phyloP scores from a whole-genome alignment of 2,888 invertebrate genomes.

The Leistus spinibarbis region DNA sequence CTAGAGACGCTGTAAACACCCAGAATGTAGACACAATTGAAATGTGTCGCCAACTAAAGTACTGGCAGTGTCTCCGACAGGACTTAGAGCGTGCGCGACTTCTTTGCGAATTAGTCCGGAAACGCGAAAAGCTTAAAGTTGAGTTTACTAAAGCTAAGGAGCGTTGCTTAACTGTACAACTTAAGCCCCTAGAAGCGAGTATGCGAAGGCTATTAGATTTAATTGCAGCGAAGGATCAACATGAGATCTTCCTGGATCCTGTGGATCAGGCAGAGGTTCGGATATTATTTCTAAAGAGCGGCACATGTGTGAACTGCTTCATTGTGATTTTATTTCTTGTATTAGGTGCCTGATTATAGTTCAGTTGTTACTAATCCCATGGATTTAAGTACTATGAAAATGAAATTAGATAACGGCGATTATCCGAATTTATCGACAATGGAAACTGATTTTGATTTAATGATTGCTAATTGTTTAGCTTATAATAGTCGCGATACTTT shows the following conservation, averaged over 20 bases:
- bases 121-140: conserved; percentile 93
- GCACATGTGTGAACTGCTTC: conserved; percentile 45
- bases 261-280: conserved; percentile 81
- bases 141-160: conserved; percentile 82
- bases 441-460: conserved; percentile 90
- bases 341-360: conserved; percentile 85
- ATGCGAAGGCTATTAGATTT: conserved; percentile 77
- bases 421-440: conserved; percentile 79
- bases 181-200: conserved; percentile 82
- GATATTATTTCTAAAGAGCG: conserved; percentile 45
- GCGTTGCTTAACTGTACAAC: conserved; percentile 77
- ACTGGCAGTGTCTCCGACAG: conserved; percentile 92
- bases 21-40: conserved; percentile 66
- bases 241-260: conserved; percentile 90
- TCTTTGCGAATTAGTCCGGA: conserved; percentile 92
- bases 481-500: conserved; percentile 96
- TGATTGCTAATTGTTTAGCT: conserved; percentile 93
- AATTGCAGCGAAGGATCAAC: conserved; percentile 78
- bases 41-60: conserved; percentile 84
- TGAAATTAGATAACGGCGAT: conserved; percentile 70
- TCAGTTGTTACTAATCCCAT: conserved; percentile 84
- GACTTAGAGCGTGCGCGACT: conserved; percentile 92
- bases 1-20: conserved; percentile 12
- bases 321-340: conserved; percentile 57
- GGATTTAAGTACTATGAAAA: conserved; percentile 88